These are phyloP conservation scores for Chelonus formosanus DNA, from an alignment of 2,888 invertebrate genomes.

Conservation along the genomic window DNA sequence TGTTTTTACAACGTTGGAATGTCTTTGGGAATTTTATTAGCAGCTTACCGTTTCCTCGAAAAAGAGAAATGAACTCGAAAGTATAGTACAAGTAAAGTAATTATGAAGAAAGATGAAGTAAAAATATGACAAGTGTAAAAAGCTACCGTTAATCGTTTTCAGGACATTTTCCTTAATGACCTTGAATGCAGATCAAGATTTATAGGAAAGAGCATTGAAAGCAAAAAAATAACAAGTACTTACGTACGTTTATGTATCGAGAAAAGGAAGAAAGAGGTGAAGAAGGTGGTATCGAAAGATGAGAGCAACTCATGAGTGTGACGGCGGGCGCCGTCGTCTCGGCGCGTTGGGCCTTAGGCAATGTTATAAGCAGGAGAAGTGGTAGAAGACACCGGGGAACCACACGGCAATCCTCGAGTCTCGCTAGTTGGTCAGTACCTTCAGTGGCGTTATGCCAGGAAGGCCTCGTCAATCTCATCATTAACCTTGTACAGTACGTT, in stretches of 20 bases:
- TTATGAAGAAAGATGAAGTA: constrained; percentile 16
- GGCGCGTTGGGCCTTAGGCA: constrained; percentile 17
- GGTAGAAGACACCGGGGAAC: constrained; percentile 26
- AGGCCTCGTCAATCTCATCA: constrained; percentile 14
- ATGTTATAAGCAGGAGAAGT: constrained; percentile 26
- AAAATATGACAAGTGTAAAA: constrained; percentile 22
- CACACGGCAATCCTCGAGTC: constrained; percentile 33
- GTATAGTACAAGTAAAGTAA: background rate
- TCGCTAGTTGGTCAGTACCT: constrained; percentile 33
- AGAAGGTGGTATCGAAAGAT: constrained; percentile 26
- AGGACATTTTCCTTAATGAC: constrained; percentile 53
- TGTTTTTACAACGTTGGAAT: constrained; percentile 16
- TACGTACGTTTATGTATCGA: too few species aligned
- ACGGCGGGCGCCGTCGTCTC: constrained; percentile 31
- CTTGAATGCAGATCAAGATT: constrained; percentile 47
- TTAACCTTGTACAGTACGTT: background rate
- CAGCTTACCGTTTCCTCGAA: constrained; percentile 4
- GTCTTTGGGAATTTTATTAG: too few species aligned
- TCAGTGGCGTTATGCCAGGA: constrained; percentile 34
- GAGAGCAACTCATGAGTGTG: constrained; percentile 29
- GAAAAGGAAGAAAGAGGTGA: constrained; percentile 14
- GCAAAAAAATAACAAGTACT: too few species aligned
- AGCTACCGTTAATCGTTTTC: constrained; percentile 44
- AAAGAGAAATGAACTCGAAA: constrained; percentile 1
- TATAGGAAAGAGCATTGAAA: background rate